These are phyloP conservation scores for Agriopis leucophaearia DNA, from an alignment of 2,888 invertebrate species.

Conservation along the genomic window DNA sequence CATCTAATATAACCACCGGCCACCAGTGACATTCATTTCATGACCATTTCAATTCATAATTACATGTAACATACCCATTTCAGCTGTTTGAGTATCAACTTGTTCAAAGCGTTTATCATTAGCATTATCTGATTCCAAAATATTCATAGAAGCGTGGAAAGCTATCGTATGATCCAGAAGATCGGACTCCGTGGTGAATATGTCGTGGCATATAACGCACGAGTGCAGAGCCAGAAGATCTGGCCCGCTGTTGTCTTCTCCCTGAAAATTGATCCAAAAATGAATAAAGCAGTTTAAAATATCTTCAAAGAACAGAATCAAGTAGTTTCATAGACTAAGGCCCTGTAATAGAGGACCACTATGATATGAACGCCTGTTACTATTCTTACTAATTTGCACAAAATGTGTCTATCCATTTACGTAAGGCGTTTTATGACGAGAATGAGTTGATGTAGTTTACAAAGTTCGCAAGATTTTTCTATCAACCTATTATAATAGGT, in stretches of 20 bases:
- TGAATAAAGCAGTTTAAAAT: neutral
- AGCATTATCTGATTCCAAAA: conserved; percentile 40
- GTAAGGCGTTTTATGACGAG: too few species aligned
- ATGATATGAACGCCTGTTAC: too few species aligned
- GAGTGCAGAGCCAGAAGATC: conserved; percentile 75
- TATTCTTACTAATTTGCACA: too few species aligned
- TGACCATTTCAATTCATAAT: neutral
- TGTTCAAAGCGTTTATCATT: conserved; percentile 41
- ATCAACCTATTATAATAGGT: too few species aligned
- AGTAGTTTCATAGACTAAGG: too few species aligned
- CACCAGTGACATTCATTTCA: neutral
- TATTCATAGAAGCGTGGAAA: conserved; percentile 67
- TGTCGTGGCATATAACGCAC: conserved; percentile 78
- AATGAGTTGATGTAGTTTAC: too few species aligned
- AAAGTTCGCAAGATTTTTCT: too few species aligned
- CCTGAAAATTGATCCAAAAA: conserved; percentile 53
- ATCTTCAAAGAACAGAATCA: neutral
- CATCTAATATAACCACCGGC: too few species aligned
- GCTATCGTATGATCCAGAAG: conserved; percentile 78
- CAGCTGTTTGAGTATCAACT: conserved; percentile 1
- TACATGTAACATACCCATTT: neutral
- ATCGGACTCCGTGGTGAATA: conserved; percentile 78
- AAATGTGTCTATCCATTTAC: too few species aligned
- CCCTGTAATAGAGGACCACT: too few species aligned
- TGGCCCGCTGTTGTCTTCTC: conserved; percentile 60